phyloP scores from a whole-genome alignment of 1,140 invertebrate genomes.

The Whitmania pigra region DNA sequence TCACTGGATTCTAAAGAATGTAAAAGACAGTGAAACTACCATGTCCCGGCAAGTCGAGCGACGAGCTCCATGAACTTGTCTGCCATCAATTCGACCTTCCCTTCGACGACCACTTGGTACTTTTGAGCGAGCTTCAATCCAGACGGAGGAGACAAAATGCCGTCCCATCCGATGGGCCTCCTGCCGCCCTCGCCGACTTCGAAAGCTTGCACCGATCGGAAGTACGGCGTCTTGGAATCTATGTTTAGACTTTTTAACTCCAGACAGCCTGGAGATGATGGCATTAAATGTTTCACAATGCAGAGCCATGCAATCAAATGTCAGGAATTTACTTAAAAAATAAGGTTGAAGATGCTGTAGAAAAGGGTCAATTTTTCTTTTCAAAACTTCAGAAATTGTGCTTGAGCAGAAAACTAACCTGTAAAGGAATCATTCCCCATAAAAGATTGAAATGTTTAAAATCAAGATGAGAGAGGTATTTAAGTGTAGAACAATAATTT shows the following conservation, averaged over 20 bases:
- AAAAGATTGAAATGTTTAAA: not conserved
- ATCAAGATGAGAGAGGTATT: no score
- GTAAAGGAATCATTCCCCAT: conserved; percentile 24
- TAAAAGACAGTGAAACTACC: not conserved
- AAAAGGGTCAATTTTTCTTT: conserved; percentile 45
- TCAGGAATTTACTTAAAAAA: conserved; percentile 42
- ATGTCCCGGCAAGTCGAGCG: not conserved
- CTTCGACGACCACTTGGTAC: conserved; percentile 44
- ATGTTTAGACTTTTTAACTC: conserved; percentile 41
- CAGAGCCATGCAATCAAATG: not conserved
- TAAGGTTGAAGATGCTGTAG: conserved; percentile 45
- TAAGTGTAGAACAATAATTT: not conserved
- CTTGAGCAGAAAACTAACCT: conserved; percentile 49
- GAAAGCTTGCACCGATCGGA: conserved; percentile 39
- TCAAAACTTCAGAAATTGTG: conserved; percentile 45
- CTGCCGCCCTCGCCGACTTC: conserved; percentile 28
- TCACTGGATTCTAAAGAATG: no score
- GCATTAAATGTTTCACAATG: not conserved
- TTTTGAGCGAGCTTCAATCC: conserved; percentile 24
- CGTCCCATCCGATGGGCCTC: conserved; percentile 19
- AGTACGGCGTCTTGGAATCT: conserved; percentile 42
- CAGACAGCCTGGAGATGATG: conserved; percentile 29
- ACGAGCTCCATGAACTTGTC: conserved; percentile 11
- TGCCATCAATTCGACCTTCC: conserved; percentile 40
- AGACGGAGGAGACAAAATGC: conserved; percentile 23